A percentile compares a stretch with the other conserved stretches of the same genome.
phyloP scores from a whole-genome alignment of 1,140 invertebrate species.

The Protaetia brevitarsis region DNA sequence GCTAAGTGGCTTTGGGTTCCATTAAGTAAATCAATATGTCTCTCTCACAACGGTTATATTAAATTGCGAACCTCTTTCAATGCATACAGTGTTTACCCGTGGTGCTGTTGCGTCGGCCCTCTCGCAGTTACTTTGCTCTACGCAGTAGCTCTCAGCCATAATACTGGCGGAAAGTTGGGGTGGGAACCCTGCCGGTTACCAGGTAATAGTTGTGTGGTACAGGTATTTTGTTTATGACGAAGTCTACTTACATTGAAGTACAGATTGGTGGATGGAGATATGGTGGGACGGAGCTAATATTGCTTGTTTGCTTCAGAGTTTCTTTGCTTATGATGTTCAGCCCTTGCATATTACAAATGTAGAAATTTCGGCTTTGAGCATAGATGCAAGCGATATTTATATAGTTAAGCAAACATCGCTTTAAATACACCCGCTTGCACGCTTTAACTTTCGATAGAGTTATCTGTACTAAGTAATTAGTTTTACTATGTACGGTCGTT shows the following conservation, averaged over 20 bases:
- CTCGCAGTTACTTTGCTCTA: no score
- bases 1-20: conserved; percentile 33
- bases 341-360: background rate
- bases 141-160: background rate
- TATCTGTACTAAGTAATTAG: no score
- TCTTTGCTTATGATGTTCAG: background rate
- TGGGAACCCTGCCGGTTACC: background rate
- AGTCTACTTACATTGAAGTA: background rate
- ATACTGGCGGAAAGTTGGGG: background rate
- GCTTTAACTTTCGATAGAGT: no score
- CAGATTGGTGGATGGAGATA: background rate
- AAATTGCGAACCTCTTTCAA: conserved; percentile 15
- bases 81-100: conserved; percentile 3
- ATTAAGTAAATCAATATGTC: conserved; percentile 34
- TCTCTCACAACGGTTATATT: conserved; percentile 13
- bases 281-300: background rate
- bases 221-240: background rate
- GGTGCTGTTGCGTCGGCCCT: background rate
- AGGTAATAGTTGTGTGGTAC: background rate
- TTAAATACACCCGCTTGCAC: no score
- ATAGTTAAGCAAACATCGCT: no score
- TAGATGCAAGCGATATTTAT: background rate
- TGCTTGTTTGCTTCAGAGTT: background rate
- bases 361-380: background rate
- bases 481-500: no score